Evolutionary conservation across 1,140 invertebrate genomes (phyloP), one percentile per base, ranked within the genome.

Genomic region (Caenorhabditis latens): DNA sequence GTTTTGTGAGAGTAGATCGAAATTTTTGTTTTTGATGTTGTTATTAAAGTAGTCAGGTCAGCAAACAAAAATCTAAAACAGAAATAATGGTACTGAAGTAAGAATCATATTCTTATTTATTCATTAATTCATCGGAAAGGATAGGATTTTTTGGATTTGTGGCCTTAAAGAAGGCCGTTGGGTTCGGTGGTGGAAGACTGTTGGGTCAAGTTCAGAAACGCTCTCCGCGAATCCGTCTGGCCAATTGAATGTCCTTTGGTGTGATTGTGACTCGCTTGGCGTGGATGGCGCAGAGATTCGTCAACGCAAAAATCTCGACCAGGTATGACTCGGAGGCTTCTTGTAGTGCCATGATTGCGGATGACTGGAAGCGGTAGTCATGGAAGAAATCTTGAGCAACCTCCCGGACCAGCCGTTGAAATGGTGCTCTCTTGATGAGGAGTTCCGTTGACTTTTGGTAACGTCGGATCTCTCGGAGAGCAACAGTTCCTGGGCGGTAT

Each of bases 351-450:
- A 32, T 4, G 21, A 63, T 3, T 0, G 58, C 58, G 7, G 58
- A 63, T 2, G 21, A 40, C 32, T 63, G n/a, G 58, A 63, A 63
- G 14, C 58, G 58, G 1, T 1, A 32, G 95, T 95, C 90, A 94
- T 94, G n/a, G n/a, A n/a, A n/a, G 93, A 94, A 94, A 93, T 96
- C 96, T 90, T 96, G 96, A 13, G 96, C 96, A 88, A 96, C 96
- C 94, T 96, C 95, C 84, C 93, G 90, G n/a, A 93, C 93, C 40
- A 93, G 91, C 46, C 93, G 90, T 87, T 93, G 93, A 90, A 93
- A 93, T 83, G 93, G 93, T 84, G 93, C 84, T 90, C 94, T 94
- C 67, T 93, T 89, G 90, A 94, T 94, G 19, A 96, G 91, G 92
- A 95, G 94, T 90, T 96, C 96, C 91, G 96, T 96, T 1, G 95